Evolutionary conservation across 2,888 invertebrate species (phyloP).

Genomic region (Thumatha senex): DNA sequence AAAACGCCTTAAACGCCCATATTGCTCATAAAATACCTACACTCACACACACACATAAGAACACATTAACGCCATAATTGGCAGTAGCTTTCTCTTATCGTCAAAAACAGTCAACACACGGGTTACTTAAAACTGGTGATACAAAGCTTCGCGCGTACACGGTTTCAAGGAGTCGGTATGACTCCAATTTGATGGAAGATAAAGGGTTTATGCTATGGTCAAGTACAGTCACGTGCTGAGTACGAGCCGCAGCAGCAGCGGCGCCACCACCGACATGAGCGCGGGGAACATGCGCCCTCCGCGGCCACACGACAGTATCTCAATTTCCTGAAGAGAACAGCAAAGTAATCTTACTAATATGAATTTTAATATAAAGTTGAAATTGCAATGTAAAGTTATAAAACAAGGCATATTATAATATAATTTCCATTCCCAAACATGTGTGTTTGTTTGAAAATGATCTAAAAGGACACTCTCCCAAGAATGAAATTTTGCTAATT

Average conservation of each 20-base stretch:
- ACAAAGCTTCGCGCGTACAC: slow-evolving; percentile 35
- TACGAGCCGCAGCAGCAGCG: slow-evolving; percentile 49
- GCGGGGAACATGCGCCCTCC: slow-evolving; percentile 52
- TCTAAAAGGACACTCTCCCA: no score
- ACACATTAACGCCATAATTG: slow-evolving; percentile 50
- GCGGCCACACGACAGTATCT: slow-evolving; percentile 86
- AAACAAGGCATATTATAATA: no score
- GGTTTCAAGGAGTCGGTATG: slow-evolving; percentile 27
- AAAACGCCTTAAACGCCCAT: slow-evolving; percentile 24
- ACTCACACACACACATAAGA: slow-evolving; percentile 52
- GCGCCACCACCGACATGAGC: slow-evolving; percentile 45
- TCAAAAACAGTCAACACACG: slow-evolving; percentile 27
- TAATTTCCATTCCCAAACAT: no score
- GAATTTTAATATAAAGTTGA: no score
- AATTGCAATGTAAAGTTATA: no score
- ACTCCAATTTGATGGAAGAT: slow-evolving; percentile 21
- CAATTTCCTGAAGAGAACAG: slow-evolving; percentile 82
- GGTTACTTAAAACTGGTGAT: slow-evolving; percentile 25
- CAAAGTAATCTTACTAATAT: background rate
- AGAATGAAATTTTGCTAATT: no score
- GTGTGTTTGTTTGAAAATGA: no score
- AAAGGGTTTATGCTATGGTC: slow-evolving; percentile 20
- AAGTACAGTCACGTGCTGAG: slow-evolving; percentile 69
- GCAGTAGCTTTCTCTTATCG: slow-evolving; percentile 49
- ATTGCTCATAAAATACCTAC: slow-evolving; percentile 45